Evolutionary conservation across 2,113 vertebrate genomes (phyloP), one percentile per base, ranked within the genome.

Genomic region (Chinchilla lanigera): DNA sequence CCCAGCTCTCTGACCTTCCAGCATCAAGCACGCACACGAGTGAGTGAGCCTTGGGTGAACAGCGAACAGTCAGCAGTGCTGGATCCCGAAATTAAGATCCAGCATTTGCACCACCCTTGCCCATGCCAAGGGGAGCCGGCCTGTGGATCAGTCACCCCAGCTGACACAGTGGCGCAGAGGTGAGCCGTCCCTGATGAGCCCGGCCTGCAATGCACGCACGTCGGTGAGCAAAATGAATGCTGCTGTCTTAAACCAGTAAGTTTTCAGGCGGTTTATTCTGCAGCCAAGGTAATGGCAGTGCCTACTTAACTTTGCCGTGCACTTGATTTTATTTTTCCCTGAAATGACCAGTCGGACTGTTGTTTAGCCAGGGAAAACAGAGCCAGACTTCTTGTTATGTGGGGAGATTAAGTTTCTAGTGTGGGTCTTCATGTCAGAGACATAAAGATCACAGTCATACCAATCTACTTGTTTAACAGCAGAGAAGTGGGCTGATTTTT

Each of bases 371-470:
- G 61, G 58, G 9, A 84, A 90, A 90, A 93, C 28, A n/a, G 82
- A 97, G n/a, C 24, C 73, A 94, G 86, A 91, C 28, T 94, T 93
- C 33, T 94, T 94, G 60, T 28, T 87, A 56, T 90, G 88, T 97
- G 84, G 69, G 54, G 54, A 92, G 60, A 65, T 73, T 50, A 86
- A 90, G 38, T 97, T 97, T 95, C 71, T 75, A 90, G 35, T 63
- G 67, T 81, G 22, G 54, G 50, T 84, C 80, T 96, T 97, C 50
- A 38, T 81, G 78, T 96, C 44, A 81, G 63, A 54, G 19, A 58
- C 61, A n/a, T 69, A 56, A 14, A 30, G 35, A 41, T 41, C 89
- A 77, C 11, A 73, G 35, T 60, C 75, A 77, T 73, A 82, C 91
- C 58, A 86, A 20, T 81, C 65, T 86, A 81, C 35, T 63, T 89